These are phyloP conservation scores for Xenotilapia flavipinnis DNA, from an alignment of 2,113 vertebrate genomes.

Conservation along the genomic window DNA sequence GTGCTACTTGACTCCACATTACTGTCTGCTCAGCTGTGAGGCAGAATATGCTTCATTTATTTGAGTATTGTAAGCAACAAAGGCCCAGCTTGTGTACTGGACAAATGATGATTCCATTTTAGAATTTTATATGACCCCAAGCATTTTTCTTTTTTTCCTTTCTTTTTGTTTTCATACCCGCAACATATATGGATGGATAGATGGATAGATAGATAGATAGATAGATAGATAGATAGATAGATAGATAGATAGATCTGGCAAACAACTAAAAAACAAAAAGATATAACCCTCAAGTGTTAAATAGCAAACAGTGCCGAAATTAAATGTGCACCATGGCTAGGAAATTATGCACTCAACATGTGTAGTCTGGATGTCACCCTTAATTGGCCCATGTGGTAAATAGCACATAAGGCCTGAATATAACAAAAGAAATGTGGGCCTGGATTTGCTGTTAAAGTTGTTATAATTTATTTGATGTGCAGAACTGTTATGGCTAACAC, in stretches of 20 bases:
- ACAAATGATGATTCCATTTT: neutral
- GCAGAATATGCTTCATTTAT: neutral
- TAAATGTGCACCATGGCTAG: neutral
- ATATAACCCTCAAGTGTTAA: neutral
- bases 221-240: no score
- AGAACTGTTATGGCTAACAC: neutral
- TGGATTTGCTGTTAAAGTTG: neutral
- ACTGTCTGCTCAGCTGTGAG: neutral
- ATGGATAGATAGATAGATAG: accelerated
- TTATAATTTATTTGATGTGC: neutral
- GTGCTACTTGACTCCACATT: neutral
- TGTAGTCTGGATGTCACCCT: neutral
- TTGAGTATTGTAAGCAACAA: neutral
- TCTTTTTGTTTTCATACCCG: neutral
- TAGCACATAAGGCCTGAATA: no score
- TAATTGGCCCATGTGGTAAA: neutral
- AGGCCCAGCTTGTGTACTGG: neutral
- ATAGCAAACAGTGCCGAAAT: neutral
- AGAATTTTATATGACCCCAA: neutral
- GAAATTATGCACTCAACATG: neutral
- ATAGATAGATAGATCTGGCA: neutral
- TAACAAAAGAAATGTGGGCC: neutral
- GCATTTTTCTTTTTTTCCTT: neutral
- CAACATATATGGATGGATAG: neutral
- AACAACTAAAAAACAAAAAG: neutral